Conservation (phyloP, 2,113 vertebrate species). For the Ginglymostoma cirratum region DNA sequence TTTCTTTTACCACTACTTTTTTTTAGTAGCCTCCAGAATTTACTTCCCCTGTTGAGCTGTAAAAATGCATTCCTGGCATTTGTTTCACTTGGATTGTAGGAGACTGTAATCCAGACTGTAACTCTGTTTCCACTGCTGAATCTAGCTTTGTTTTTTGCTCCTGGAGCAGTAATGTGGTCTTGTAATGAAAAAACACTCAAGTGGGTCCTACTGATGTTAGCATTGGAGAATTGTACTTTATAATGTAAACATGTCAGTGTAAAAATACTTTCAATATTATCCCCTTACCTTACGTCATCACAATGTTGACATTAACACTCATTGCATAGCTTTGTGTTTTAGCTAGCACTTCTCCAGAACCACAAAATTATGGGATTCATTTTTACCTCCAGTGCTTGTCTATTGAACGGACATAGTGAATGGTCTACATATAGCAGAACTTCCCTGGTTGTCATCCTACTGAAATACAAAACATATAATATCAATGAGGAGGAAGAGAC, state of each 20-base stretch:
- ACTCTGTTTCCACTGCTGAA: neutral
- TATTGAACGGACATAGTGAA: neutral
- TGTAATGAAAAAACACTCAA: neutral
- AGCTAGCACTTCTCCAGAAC: no score
- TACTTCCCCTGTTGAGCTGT: neutral
- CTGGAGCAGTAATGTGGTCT: neutral
- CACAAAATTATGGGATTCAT: neutral
- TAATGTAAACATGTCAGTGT: neutral
- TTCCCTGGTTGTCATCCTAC: neutral
- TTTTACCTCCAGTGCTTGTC: neutral
- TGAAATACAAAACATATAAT: neutral
- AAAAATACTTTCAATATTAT: neutral
- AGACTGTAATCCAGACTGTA: neutral
- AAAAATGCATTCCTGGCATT: neutral
- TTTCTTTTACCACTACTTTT: neutral
- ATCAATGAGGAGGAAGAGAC: neutral
- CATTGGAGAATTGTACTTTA: neutral
- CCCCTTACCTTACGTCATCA: neutral
- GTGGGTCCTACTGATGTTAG: neutral
- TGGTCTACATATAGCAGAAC: neutral
- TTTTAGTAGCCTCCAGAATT: neutral
- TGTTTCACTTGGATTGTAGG: neutral
- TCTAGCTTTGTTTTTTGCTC: neutral
- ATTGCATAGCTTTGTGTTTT: neutral
- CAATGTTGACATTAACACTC: neutral